Conservation (phyloP, 2,888 invertebrate species). For the Cheilosia soror region DNA sequence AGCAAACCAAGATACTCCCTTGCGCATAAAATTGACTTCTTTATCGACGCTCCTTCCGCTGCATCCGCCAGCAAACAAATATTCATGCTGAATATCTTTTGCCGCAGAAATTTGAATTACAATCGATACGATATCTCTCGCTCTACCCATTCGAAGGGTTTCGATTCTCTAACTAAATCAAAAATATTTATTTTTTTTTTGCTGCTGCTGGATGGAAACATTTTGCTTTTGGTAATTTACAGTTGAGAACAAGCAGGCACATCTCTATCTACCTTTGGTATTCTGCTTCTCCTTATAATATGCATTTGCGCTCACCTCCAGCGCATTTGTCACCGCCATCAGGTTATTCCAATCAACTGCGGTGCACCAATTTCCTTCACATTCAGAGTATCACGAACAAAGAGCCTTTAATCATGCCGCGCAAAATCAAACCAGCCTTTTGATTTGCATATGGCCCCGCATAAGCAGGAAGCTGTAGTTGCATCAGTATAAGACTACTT, state of each 20-base stretch:
- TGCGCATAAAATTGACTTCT: slow-evolving; percentile 76
- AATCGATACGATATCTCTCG: slow-evolving; percentile 61
- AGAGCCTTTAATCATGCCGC: slow-evolving; percentile 75
- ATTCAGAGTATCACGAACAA: slow-evolving; percentile 58
- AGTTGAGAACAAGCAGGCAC: slow-evolving; percentile 36
- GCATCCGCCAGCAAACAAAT: slow-evolving; percentile 56
- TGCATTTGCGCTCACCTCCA: slow-evolving; percentile 67
- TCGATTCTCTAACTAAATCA: slow-evolving; percentile 61
- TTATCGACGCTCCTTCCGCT: slow-evolving; percentile 72
- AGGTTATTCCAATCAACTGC: slow-evolving; percentile 68
- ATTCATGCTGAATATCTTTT: slow-evolving; percentile 46
- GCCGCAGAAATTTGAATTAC: slow-evolving; percentile 73
- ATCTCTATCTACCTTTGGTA: slow-evolving; percentile 11
- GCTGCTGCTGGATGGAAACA: slow-evolving; percentile 42
- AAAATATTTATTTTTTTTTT: slow-evolving; percentile 11
- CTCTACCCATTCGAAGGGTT: slow-evolving; percentile 42
- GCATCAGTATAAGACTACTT: slow-evolving; percentile 34
- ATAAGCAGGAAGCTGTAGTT: slow-evolving; percentile 63
- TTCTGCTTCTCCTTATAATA: slow-evolving; percentile 41
- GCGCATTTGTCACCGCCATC: slow-evolving; percentile 74
- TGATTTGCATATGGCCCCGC: slow-evolving; percentile 72
- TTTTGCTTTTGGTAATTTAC: slow-evolving; percentile 64
- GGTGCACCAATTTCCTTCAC: slow-evolving; percentile 62
- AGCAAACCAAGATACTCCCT: slow-evolving; percentile 59
- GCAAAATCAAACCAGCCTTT: slow-evolving; percentile 57